Evolutionary conservation across 2,797 vertebrate genomes (phyloP).

Genomic region (Sphenodon punctatus): DNA sequence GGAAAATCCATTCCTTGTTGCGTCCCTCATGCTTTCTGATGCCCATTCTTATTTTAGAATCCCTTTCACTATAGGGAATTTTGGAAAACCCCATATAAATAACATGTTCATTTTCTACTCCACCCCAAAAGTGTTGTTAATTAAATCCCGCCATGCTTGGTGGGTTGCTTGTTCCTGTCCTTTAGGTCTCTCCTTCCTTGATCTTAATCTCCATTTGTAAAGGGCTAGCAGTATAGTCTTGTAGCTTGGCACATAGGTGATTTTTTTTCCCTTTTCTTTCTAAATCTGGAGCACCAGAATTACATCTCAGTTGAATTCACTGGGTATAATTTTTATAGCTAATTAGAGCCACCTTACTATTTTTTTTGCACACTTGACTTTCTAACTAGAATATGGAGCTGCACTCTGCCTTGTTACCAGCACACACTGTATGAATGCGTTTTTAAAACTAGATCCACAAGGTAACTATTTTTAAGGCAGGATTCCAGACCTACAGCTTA

Average conservation of each 20-base stretch:
- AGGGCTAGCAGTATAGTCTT: not conserved
- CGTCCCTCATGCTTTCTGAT: not conserved
- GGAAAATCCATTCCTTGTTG: not conserved
- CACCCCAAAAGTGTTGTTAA: not conserved
- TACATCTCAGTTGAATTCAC: not conserved
- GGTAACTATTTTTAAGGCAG: not conserved
- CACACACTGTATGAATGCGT: not conserved
- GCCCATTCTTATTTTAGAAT: not conserved
- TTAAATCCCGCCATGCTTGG: accelerated
- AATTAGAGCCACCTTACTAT: not conserved
- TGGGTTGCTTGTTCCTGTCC: not conserved
- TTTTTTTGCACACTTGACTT: not conserved
- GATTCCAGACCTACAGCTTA: not conserved
- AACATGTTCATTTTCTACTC: not conserved
- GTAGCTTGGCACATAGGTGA: not conserved
- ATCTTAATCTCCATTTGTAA: not conserved
- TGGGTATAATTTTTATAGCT: not conserved
- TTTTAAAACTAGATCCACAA: not conserved
- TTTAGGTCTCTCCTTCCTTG: not conserved
- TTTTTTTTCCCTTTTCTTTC: too few relatives aligned
- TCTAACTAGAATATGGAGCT: not conserved
- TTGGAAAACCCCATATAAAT: not conserved
- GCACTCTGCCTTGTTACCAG: not conserved
- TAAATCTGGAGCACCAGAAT: not conserved
- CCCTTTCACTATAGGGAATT: not conserved